A percentile compares a stretch with the other conserved stretches of the same genome.
Evolutionary conservation across 2,113 vertebrate species (phyloP).

Genomic region (Tapirus terrestris): DNA sequence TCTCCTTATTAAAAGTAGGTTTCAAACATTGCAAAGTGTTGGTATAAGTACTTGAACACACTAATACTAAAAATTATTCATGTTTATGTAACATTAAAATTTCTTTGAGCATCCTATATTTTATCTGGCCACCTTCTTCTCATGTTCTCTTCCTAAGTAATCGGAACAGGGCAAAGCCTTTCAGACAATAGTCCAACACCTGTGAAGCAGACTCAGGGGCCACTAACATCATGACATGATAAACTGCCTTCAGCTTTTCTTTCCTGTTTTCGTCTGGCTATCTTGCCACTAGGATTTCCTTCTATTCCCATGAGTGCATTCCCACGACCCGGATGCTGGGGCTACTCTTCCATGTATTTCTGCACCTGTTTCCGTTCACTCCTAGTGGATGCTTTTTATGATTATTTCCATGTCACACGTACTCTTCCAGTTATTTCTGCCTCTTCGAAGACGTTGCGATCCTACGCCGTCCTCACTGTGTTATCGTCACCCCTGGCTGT

Average conservation of each 20-base stretch:
- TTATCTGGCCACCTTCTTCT: background rate
- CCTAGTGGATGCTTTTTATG: rapidly evolving
- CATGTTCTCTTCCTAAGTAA: background rate
- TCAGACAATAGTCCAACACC: rapidly evolving
- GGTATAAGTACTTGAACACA: background rate
- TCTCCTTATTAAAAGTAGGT: background rate
- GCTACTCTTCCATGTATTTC: background rate
- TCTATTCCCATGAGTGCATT: no score
- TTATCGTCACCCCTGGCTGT: background rate
- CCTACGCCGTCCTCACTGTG: background rate
- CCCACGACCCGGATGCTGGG: background rate
- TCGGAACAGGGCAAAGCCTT: background rate
- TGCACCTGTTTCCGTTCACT: background rate
- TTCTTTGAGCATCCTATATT: background rate
- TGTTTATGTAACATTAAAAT: background rate
- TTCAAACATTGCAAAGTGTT: background rate
- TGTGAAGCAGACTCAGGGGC: rapidly evolving
- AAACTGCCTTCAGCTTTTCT: background rate
- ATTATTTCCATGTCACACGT: background rate
- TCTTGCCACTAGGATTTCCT: background rate
- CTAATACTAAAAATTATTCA: background rate
- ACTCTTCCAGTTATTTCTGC: background rate
- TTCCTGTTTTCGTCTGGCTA: background rate
- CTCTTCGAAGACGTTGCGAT: background rate
- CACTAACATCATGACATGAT: no score